Base-by-base conservation (phyloP, 2,113 vertebrate species). In the Rattus rattus region DNA sequence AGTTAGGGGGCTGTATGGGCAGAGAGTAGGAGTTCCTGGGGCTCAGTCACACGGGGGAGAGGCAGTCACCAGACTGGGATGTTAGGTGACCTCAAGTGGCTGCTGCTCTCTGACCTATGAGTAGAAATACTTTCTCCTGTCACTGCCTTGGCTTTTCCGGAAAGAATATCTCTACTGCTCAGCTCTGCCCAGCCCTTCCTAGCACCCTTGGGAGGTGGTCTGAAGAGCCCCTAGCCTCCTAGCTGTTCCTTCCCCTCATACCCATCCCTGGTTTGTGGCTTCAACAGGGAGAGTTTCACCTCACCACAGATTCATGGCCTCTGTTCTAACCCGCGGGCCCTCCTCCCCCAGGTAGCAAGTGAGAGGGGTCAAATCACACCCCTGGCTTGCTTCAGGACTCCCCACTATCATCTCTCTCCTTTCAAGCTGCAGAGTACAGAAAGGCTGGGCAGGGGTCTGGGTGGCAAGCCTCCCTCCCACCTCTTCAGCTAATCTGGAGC, bases 351-450 rank as follows among this genome's bases (percentile, higher is more conserved):
- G 76, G 72, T 85, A 85, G 92, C 0, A 1, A 13, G 12, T n/a
- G 80, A 61, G 65, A 24, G 14, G 3, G 11, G 61, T 65, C 47
- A 4, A 28, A 69, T n/a, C 61, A 49, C 47, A 49, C 39, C 12
- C 2, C 9, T 28, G 86, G 67, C 5, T 17, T 26, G 59, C 52
- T 33, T 33, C 24, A 1, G 85, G 63, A 26, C 75, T 49, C 63
- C 63, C 36, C 24, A n/a, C 36, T 26, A 0, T 5, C 1, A 39
- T 5, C 52, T 52, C 7, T 43, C 26, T 47, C 92, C 73, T 61
- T 56, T 39, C 33, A 14, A 14, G 39, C 90, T 24, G 0, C 0
- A n/a, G n/a, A 5, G 33, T 0, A 0, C 39, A 69, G 10, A 84
- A 4, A 6, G 7, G 36, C n/a, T 13, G 4, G 56, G n/a, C n/a